These are phyloP conservation scores for Danio choprae DNA, from an alignment of 2,797 vertebrate genomes.

Conservation along the genomic window DNA sequence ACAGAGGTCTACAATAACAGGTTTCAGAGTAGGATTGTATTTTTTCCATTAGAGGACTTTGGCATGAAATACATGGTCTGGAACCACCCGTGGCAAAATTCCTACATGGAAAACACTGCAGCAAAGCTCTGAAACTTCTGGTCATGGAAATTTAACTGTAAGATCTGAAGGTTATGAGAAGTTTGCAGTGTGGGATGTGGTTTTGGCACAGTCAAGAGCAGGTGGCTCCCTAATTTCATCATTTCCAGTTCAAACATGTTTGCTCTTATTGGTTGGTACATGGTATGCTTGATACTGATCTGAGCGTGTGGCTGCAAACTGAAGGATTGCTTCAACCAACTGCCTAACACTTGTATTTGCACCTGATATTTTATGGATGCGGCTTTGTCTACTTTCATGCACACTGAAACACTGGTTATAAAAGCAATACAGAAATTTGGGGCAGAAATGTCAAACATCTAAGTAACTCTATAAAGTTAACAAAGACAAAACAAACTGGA, in stretches of 20 bases:
- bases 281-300: slow-evolving; percentile 16
- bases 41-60: slow-evolving; percentile 63
- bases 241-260: slow-evolving; percentile 66
- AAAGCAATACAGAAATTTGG: background rate
- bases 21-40: slow-evolving; percentile 2
- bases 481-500: no score
- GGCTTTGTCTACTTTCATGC: background rate
- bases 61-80: slow-evolving; percentile 51
- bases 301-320: background rate
- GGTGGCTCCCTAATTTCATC: slow-evolving; percentile 69
- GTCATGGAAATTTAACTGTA: slow-evolving; percentile 71
- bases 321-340: background rate
- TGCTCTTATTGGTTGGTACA: slow-evolving; percentile 54
- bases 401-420: background rate
- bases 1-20: slow-evolving; percentile 17
- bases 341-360: background rate
- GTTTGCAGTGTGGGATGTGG: slow-evolving; percentile 63
- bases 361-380: background rate
- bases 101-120: slow-evolving; percentile 69
- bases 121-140: slow-evolving; percentile 53
- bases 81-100: slow-evolving; percentile 63
- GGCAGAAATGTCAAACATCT: slow-evolving; percentile 4
- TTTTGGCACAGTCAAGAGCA: slow-evolving; percentile 61
- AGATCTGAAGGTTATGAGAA: slow-evolving; percentile 56
- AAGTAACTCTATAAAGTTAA: no score